Evolutionary conservation across 2,797 vertebrate genomes (phyloP).

Genomic region (Crypturellus tataupa): DNA sequence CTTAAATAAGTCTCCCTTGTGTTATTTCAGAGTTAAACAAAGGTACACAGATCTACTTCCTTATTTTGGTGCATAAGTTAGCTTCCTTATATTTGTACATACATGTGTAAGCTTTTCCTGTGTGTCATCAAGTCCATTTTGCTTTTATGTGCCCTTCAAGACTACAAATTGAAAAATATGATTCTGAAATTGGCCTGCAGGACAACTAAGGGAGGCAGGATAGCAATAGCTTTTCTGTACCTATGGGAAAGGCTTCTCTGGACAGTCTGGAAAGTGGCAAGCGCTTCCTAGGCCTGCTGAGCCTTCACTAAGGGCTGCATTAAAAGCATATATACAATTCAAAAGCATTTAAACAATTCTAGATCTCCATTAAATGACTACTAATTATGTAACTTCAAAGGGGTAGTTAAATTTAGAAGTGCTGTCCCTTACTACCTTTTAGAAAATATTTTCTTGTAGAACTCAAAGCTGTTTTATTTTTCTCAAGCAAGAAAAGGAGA

Average conservation of each 20-base stretch:
- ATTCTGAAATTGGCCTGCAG: not conserved
- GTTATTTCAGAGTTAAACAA: not conserved
- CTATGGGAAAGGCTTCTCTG: not conserved
- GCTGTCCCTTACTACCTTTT: not conserved
- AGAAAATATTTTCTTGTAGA: not conserved
- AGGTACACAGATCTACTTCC: not conserved
- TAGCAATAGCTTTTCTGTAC: not conserved
- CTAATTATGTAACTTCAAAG: not conserved
- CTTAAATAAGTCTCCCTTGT: too few relatives aligned
- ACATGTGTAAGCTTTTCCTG: not conserved
- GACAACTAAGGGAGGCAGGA: accelerated
- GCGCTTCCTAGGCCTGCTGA: not conserved
- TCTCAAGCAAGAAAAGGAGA: not conserved
- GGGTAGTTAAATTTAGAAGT: not conserved
- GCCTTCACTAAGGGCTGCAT: not conserved
- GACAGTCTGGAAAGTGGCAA: not conserved
- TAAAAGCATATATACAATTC: not conserved
- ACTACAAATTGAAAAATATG: not conserved
- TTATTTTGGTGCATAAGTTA: not conserved
- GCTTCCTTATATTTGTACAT: not conserved
- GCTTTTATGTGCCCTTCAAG: not conserved
- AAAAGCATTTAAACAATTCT: not conserved
- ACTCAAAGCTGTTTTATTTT: not conserved
- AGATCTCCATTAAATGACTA: not conserved
- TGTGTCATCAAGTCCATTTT: not conserved